Conservation (phyloP, 2,797 vertebrate species). For the Sphenopsis melanotis region DNA sequence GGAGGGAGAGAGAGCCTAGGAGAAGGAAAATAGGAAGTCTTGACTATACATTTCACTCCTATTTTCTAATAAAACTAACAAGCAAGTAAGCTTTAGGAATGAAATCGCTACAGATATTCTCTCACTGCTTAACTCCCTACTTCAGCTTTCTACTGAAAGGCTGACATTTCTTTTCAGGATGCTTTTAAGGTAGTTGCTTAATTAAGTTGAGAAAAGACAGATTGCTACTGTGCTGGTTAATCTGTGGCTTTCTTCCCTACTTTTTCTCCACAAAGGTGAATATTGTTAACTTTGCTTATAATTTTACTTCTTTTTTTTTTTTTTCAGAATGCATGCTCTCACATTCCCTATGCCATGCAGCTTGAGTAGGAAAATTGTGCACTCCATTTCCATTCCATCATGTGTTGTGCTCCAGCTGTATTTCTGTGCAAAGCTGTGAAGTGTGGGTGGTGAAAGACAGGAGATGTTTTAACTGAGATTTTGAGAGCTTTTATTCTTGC, state of each 20-base stretch:
- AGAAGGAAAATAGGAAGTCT: background rate
- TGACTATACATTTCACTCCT: background rate
- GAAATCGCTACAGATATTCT: background rate
- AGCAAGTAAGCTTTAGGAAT: background rate
- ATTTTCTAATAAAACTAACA: background rate
- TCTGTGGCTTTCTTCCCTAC: background rate
- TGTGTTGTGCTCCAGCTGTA: background rate
- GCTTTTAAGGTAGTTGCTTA: background rate
- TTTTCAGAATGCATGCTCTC: background rate
- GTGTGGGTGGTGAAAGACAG: background rate
- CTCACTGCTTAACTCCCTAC: background rate
- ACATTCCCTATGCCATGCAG: background rate
- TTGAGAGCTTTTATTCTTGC: background rate
- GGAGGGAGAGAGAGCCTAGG: rapidly evolving
- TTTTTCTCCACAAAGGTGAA: background rate
- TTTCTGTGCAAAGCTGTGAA: background rate
- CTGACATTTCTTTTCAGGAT: background rate
- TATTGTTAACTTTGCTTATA: background rate
- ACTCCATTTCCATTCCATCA: background rate
- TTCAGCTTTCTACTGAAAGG: background rate
- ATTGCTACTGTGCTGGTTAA: background rate
- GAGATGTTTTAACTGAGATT: background rate
- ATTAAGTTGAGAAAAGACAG: background rate
- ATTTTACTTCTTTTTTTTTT: background rate
- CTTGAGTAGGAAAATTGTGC: background rate